Evolutionary conservation across 2,888 invertebrate species (phyloP).

Genomic region (Yponomeuta evonymella): DNA sequence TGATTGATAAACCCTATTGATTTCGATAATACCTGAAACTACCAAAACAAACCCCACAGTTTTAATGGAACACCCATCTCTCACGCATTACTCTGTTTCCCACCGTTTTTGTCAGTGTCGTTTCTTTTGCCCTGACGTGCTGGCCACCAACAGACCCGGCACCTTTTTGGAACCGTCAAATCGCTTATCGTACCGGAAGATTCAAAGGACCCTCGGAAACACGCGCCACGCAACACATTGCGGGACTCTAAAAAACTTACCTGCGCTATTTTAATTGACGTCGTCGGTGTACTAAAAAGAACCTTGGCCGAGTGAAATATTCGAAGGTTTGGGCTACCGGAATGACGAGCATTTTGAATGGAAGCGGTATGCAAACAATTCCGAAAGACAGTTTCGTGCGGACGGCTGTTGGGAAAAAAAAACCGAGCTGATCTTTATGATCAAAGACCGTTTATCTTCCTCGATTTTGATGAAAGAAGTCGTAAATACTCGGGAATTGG

Average conservation of each 20-base stretch:
- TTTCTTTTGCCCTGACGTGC: conserved; percentile 43
- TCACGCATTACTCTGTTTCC: conserved; percentile 39
- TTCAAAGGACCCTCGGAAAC: conserved; percentile 50
- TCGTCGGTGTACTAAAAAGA: conserved; percentile 52
- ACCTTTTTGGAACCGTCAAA: conserved; percentile 50
- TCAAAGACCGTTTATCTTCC: background rate
- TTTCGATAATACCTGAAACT: background rate
- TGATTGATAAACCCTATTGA: background rate
- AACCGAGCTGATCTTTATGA: background rate
- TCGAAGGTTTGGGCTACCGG: conserved; percentile 48
- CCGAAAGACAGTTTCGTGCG: conserved; percentile 5
- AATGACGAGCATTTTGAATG: conserved; percentile 57
- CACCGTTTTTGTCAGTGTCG: conserved; percentile 32
- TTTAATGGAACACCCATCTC: conserved; percentile 20
- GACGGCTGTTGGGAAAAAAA: background rate
- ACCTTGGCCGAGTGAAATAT: conserved; percentile 56
- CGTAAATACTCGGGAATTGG: background rate
- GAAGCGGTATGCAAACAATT: conserved; percentile 64
- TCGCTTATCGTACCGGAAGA: conserved; percentile 62
- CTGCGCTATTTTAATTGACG: conserved; percentile 71
- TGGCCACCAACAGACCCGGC: conserved; percentile 63
- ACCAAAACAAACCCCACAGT: background rate
- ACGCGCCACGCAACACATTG: conserved; percentile 51
- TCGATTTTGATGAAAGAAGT: background rate
- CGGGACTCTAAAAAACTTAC: conserved; percentile 27